These are phyloP conservation scores for Dufourea novaeangliae DNA, from an alignment of 1,140 invertebrate genomes.

Conservation along the genomic window DNA sequence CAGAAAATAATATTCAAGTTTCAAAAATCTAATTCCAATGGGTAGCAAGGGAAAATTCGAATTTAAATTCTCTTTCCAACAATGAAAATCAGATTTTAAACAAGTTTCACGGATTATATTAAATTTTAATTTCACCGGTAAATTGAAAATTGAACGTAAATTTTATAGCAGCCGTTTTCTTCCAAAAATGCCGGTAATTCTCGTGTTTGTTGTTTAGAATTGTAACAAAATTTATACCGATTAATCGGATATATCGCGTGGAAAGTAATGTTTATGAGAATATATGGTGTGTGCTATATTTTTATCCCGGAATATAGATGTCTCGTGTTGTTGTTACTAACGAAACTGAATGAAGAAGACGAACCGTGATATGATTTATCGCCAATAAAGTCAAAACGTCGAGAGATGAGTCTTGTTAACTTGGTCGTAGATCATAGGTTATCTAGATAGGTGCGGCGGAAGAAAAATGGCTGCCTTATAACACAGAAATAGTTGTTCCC, in stretches of 20 bases:
- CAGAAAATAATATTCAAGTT: too few relatives aligned
- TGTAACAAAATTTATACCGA: background rate
- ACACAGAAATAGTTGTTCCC: background rate
- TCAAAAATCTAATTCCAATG: too few relatives aligned
- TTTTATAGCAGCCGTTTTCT: too few relatives aligned
- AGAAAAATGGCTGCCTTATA: background rate
- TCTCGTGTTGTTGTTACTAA: conserved; percentile 57
- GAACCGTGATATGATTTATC: conserved; percentile 19
- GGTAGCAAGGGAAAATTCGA: too few relatives aligned
- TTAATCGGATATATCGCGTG: background rate
- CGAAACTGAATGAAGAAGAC: conserved; percentile 21
- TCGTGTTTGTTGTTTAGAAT: background rate
- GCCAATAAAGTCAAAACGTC: conserved; percentile 31
- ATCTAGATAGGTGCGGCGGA: conserved; percentile 9
- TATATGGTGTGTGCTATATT: background rate
- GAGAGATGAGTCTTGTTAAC: conserved; percentile 40
- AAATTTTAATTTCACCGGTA: too few relatives aligned
- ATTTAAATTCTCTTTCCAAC: too few relatives aligned
- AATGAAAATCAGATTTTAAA: too few relatives aligned
- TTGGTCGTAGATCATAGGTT: conserved; percentile 21
- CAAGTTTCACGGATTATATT: too few relatives aligned
- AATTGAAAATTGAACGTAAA: too few relatives aligned
- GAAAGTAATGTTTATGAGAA: background rate
- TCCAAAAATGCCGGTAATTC: background rate
- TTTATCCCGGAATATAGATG: conserved; percentile 32